Percentiles rank a stretch among this genome's conserved stretches.
Evolutionary conservation across 2,113 vertebrate genomes (phyloP).

Genomic region (Hippopotamus amphibius): DNA sequence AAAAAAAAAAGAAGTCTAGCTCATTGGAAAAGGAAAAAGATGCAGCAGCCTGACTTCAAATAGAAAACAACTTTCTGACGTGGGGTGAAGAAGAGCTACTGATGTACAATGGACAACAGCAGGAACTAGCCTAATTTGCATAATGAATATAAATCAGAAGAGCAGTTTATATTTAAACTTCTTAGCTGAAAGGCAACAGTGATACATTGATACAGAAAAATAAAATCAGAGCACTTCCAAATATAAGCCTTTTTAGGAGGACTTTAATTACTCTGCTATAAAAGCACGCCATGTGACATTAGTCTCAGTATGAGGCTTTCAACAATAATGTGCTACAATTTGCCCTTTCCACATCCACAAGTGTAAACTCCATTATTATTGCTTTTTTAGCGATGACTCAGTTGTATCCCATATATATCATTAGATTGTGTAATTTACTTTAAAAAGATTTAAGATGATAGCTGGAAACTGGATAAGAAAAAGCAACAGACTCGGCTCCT

Average conservation of each 20-base stretch:
- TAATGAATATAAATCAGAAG: neutral
- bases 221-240: neutral
- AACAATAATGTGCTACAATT: neutral
- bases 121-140: neutral
- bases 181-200: conserved; percentile 44
- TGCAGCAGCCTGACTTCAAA: neutral
- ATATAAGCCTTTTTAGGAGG: neutral
- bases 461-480: neutral
- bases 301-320: neutral
- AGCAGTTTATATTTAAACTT: conserved; percentile 11
- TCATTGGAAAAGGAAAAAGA: neutral
- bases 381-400: neutral
- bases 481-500: neutral
- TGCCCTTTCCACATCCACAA: neutral
- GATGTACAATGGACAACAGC: neutral
- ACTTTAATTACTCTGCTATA: conserved; percentile 56
- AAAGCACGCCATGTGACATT: neutral
- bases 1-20: neutral
- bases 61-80: neutral
- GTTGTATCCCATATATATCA: neutral
- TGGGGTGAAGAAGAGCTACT: neutral
- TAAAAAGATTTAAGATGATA: conserved; percentile 37
- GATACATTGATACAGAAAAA: conserved; percentile 39
- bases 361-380: neutral
- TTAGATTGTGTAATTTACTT: neutral